Base-by-base conservation (phyloP, 2,888 invertebrate species). In the Crematogaster levior region DNA sequence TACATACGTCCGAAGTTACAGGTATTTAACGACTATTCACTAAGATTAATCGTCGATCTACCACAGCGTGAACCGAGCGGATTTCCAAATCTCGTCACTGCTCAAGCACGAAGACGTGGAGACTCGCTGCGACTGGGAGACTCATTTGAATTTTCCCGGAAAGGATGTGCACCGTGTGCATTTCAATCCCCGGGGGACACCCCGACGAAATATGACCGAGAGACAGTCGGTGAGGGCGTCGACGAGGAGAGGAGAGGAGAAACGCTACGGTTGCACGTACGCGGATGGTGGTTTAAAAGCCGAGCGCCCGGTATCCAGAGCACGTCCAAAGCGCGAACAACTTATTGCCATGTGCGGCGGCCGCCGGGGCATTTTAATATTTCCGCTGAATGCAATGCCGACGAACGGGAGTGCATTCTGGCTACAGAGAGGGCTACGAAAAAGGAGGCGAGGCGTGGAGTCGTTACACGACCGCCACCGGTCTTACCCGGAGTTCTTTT, bases 111-210 rank as follows among this genome's bases (percentile, higher is more conserved):
- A 70, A 37, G 30, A 40, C 58, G 51, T 40, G 66, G 79, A 68
- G 60, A 51, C 82, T 60, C 56, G 77, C 56, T 21, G 56, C 58
- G 51, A 56, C 1, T 43, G 68, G 27, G n/a, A 61, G 53, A 75
- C 89, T 90, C 89, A 90, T 90, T 90, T 90, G 89, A 91, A 90
- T 90, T 93, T 92, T 91, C 91, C 92, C 91, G 91, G 91, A 92
- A 92, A 92, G 93, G 93, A 93, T 92, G 93, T 89, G 92, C 92
- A 93, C 92, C 90, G 91, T 88, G 92, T 92, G 93, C 93, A 93
- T 93, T 93, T 92, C 91, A 93, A 93, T 93, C 88, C 89, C 86
- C 86, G 80, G 58, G 87, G 90, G 87, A 91, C 91, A 92, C 90
- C 90, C 91, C 89, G 89, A 89, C 88, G 90, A 91, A 91, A 92